phyloP scores from a whole-genome alignment of 2,888 invertebrate species.

The Idaea straminata region DNA sequence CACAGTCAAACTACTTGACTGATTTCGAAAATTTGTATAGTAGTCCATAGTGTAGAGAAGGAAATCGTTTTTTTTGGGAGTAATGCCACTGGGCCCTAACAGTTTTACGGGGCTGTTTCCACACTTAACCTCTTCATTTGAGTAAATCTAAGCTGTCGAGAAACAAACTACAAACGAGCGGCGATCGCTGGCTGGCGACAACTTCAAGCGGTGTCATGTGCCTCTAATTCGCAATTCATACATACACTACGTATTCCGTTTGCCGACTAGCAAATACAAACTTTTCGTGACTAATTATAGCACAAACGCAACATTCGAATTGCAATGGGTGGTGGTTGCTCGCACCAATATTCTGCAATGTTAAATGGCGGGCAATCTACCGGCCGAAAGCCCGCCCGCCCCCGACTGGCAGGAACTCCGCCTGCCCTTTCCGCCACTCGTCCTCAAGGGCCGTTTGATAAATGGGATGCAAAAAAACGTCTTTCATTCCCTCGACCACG shows the following conservation, averaged over 20 bases:
- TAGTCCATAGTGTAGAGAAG: too few species aligned
- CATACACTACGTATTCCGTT: conserved; percentile 22
- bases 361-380: conserved; percentile 54
- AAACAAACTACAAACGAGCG: not conserved
- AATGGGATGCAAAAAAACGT: conserved; percentile 34
- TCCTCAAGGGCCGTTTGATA: conserved; percentile 30
- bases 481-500: conserved; percentile 25
- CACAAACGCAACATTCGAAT: conserved; percentile 40
- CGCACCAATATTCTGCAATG: conserved; percentile 55
- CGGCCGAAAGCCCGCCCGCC: conserved; percentile 27
- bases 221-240: conserved; percentile 33
- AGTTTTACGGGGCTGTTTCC: too few species aligned
- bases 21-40: too few species aligned
- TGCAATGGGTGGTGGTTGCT: conserved; percentile 36
- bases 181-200: not conserved
- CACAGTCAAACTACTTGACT: too few species aligned
- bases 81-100: too few species aligned
- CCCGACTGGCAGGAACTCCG: not conserved
- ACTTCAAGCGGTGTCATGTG: conserved; percentile 12
- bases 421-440: conserved; percentile 34
- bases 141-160: too few species aligned
- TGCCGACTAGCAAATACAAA: conserved; percentile 28
- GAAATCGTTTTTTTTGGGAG: too few species aligned
- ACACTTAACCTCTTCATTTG: too few species aligned
- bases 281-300: conserved; percentile 49